Evolutionary conservation across 92 coral and sea anemone species (phyloP).

Genomic region (Umimayanthus chanpuru): DNA sequence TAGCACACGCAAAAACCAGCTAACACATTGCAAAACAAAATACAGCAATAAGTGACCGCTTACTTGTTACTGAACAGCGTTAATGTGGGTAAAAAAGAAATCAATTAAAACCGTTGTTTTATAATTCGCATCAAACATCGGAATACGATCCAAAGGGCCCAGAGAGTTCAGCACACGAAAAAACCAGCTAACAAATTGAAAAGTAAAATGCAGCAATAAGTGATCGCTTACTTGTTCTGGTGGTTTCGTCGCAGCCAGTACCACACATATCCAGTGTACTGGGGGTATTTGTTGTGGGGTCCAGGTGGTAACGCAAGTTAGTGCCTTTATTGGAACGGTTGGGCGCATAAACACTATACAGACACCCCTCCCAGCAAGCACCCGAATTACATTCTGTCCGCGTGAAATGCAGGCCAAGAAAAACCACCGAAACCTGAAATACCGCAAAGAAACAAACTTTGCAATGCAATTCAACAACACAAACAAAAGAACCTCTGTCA

Average conservation of each 20-base stretch:
- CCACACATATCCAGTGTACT: constrained; percentile 11
- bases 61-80: not conserved
- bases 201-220: not conserved
- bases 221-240: not conserved
- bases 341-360: not conserved
- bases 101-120: too few relatives aligned
- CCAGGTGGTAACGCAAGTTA: not conserved
- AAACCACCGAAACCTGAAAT: not conserved
- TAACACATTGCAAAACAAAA: not conserved
- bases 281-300: not conserved
- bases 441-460: not conserved
- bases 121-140: too few relatives aligned
- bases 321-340: not conserved
- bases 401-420: not conserved
- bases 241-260: not conserved
- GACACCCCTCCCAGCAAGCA: constrained; percentile 3
- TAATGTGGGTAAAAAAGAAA: too few relatives aligned
- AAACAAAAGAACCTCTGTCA: too few relatives aligned
- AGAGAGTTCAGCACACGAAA: too few relatives aligned
- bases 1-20: too few relatives aligned
- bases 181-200: not conserved
- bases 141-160: too few relatives aligned
- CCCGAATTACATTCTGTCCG: not conserved
- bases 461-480: too few relatives aligned
- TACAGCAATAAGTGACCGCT: not conserved